These are phyloP conservation scores for Helostoma temminkii DNA, from an alignment of 2,797 vertebrate species.

Conservation along the genomic window DNA sequence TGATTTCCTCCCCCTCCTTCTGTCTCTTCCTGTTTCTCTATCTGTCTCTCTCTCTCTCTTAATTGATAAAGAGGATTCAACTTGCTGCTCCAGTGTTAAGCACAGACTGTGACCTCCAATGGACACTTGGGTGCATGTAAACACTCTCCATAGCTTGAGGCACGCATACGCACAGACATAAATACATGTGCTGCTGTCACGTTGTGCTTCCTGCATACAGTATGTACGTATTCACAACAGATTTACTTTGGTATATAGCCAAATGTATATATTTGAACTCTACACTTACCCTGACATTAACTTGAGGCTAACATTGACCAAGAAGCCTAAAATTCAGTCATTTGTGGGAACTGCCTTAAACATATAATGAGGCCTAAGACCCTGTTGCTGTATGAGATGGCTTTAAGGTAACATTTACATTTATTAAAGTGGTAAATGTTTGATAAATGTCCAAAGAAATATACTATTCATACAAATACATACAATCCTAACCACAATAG, in stretches of 20 bases:
- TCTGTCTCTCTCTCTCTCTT: constrained; percentile 37
- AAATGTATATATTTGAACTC: neutral
- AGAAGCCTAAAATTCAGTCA: neutral
- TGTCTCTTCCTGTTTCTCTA: constrained; percentile 1
- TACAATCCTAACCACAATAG: neutral
- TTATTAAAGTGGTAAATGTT: neutral
- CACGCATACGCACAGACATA: constrained; percentile 3
- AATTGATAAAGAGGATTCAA: constrained; percentile 78
- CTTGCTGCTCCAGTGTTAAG: constrained; percentile 59
- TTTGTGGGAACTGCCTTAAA: constrained; percentile 7
- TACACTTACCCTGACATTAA: neutral
- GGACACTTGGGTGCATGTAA: constrained; percentile 18
- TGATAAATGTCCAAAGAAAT: neutral
- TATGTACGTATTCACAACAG: neutral
- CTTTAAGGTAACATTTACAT: neutral
- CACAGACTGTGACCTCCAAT: constrained; percentile 41
- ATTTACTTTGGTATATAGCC: neutral
- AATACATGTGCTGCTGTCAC: constrained; percentile 3
- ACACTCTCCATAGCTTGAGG: constrained; percentile 13
- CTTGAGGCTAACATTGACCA: constrained; percentile 1
- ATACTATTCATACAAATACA: no score
- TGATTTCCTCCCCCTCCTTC: constrained; percentile 57
- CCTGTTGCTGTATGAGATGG: constrained; percentile 2
- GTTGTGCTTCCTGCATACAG: neutral
- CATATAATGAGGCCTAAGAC: neutral